Percentiles rank a stretch among this genome's conserved stretches.
Conservation (phyloP, 2,888 invertebrate genomes). For the Nymphalis urticae region DNA sequence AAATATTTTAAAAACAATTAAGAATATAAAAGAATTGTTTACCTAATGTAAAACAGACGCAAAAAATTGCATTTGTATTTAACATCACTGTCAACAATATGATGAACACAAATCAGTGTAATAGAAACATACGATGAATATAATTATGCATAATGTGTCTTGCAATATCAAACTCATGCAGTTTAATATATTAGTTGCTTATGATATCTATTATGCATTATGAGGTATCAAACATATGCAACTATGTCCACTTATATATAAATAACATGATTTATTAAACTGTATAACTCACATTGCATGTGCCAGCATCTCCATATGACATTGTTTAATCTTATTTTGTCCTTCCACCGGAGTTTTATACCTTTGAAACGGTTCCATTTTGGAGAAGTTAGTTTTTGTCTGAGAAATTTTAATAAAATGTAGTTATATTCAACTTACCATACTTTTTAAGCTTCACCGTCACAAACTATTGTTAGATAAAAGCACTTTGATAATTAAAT, state of each 20-base stretch:
- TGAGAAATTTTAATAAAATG: constrained; percentile 76
- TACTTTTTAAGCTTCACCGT: constrained; percentile 53
- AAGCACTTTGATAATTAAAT: constrained; percentile 54
- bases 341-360: constrained; percentile 97
- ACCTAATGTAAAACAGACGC: not conserved
- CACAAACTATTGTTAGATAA: constrained; percentile 64
- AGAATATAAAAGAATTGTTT: not conserved
- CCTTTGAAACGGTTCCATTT: constrained; percentile 99
- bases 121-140: constrained; percentile 19
- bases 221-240: not conserved
- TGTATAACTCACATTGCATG: constrained; percentile 93
- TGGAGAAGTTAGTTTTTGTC: constrained; percentile 99
- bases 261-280: not conserved
- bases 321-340: constrained; percentile 99
- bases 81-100: constrained; percentile 18
- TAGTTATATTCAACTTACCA: constrained; percentile 58
- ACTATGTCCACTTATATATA: not conserved
- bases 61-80: constrained; percentile 15
- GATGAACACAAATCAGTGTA: constrained; percentile 18
- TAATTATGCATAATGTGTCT: constrained; percentile 18
- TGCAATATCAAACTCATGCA: constrained; percentile 15
- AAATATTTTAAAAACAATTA: not conserved
- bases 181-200: not conserved
- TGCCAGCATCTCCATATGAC: constrained; percentile 99
- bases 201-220: not conserved